Percentiles rank a stretch among this genome's conserved stretches.
These are phyloP conservation scores for Indri indri DNA, from an alignment of 2,113 vertebrate species.

Conservation along the genomic window DNA sequence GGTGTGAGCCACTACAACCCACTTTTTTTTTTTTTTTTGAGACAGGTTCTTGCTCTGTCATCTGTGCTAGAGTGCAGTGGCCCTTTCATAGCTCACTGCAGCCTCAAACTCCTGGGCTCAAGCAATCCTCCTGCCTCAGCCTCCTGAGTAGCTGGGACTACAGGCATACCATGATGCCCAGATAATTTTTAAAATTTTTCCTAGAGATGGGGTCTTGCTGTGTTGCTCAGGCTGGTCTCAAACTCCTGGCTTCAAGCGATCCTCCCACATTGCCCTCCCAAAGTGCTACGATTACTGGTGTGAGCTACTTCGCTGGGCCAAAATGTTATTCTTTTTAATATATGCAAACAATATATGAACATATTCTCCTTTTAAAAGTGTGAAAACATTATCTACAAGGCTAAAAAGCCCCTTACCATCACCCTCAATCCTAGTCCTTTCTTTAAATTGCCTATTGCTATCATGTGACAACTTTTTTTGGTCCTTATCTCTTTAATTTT, in stretches of 20 bases:
- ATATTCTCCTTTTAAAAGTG: conserved; percentile 17
- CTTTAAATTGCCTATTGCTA: not conserved
- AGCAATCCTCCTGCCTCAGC: not conserved
- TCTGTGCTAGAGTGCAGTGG: not conserved
- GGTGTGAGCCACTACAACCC: too few relatives aligned
- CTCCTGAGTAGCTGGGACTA: not conserved
- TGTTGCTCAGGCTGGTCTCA: not conserved
- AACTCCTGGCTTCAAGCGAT: not conserved
- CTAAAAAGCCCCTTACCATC: not conserved
- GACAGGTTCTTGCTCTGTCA: not conserved
- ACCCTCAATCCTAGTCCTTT: not conserved
- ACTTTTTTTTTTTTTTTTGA: not conserved
- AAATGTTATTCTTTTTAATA: not conserved
- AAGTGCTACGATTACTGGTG: not conserved
- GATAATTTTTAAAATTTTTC: not conserved
- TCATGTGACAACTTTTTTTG: not conserved
- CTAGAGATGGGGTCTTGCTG: not conserved
- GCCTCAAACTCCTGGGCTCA: not conserved
- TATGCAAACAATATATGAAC: not conserved
- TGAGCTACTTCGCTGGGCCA: not conserved
- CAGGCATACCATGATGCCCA: not conserved
- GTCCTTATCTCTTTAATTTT: not conserved
- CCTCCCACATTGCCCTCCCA: not conserved
- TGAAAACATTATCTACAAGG: not conserved
- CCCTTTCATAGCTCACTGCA: not conserved